A percentile compares a stretch with the other conserved stretches of the same genome.
These are phyloP conservation scores for Notothenia coriiceps DNA, from an alignment of 2,113 vertebrate species.

Conservation along the genomic window DNA sequence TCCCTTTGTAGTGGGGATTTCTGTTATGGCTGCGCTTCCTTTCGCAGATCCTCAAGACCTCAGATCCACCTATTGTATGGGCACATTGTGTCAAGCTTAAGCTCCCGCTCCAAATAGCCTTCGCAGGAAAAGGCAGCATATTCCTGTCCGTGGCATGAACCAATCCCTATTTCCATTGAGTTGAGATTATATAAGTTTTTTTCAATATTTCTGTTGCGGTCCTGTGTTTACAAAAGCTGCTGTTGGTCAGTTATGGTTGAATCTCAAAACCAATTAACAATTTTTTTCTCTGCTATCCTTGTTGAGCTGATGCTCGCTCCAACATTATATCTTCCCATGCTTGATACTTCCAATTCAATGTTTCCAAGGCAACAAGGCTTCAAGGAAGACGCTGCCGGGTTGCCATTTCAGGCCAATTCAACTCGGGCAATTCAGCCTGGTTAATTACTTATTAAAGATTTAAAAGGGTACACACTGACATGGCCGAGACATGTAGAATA, in stretches of 20 bases:
- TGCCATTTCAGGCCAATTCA: conserved; percentile 58
- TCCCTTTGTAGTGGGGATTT: conserved; percentile 82
- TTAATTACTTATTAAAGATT: conserved; percentile 76
- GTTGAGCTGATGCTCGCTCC: conserved; percentile 51
- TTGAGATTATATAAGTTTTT: conserved; percentile 69
- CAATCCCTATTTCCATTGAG: conserved; percentile 61
- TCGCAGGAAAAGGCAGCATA: conserved; percentile 71
- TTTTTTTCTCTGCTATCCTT: conserved; percentile 31
- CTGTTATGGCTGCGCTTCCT: conserved; percentile 78
- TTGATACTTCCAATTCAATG: conserved; percentile 60
- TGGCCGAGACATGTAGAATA: conserved; percentile 48
- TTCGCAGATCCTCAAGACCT: conserved; percentile 78
- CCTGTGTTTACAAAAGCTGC: conserved; percentile 67
- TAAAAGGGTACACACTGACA: conserved; percentile 48
- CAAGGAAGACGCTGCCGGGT: conserved; percentile 53
- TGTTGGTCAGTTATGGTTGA: conserved; percentile 74
- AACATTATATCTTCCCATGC: conserved; percentile 63
- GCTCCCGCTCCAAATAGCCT: conserved; percentile 74
- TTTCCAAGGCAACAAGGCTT: conserved; percentile 80
- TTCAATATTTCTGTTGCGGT: conserved; percentile 50
- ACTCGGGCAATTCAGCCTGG: conserved; percentile 61
- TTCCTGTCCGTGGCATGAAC: conserved; percentile 65
- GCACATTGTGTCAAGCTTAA: conserved; percentile 79
- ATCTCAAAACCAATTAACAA: conserved; percentile 80
- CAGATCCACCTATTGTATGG: conserved; percentile 80